Conservation (phyloP, 2,888 invertebrate species). For the Tetragnatha montana region DNA sequence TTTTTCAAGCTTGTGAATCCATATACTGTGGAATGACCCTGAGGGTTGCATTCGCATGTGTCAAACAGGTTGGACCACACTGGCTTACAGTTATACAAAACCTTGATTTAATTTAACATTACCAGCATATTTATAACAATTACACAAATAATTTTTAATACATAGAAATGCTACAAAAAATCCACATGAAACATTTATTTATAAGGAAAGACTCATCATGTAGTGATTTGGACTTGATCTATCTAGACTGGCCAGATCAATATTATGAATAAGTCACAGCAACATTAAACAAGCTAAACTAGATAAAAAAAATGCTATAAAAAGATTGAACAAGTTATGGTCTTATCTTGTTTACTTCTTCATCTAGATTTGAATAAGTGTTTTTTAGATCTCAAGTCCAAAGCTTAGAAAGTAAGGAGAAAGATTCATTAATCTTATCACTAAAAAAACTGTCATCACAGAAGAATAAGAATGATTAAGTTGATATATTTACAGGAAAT, state of each 20-base stretch:
- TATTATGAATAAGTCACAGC: background rate
- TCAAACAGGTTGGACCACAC: no score
- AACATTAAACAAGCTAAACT: background rate
- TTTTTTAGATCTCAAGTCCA: background rate
- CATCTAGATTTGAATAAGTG: background rate
- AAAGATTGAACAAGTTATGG: background rate
- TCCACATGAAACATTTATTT: no score
- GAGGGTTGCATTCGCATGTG: no score
- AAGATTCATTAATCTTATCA: background rate
- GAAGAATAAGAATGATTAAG: background rate
- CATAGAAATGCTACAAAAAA: no score
- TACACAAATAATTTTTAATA: no score
- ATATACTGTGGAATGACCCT: no score
- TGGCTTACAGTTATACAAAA: no score
- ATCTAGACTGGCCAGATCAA: background rate
- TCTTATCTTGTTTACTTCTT: background rate
- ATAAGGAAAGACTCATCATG: no score
- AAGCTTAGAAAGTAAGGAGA: background rate
- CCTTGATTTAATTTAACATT: no score
- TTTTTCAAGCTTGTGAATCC: no score
- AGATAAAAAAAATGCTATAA: background rate
- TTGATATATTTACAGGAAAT: background rate
- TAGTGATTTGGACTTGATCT: no score
- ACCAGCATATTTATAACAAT: no score
- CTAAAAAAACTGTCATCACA: background rate